Base-by-base conservation (phyloP, 2,888 invertebrate genomes). In the Sepioteuthis lessoniana region DNA sequence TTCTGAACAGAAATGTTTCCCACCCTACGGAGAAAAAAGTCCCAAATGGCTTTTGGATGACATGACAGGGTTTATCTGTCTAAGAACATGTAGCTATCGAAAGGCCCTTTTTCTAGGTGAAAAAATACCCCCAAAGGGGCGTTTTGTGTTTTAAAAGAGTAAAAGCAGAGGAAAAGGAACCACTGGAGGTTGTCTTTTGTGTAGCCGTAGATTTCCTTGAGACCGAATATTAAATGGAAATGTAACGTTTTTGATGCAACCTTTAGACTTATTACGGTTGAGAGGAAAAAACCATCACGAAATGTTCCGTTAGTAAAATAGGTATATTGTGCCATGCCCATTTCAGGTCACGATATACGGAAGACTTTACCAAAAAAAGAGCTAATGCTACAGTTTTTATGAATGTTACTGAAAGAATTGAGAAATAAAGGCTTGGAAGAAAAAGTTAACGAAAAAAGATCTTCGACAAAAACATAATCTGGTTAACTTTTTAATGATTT, bases 291-390 rank as follows among this genome's bases (percentile, higher is more conserved):
- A 8, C 13, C 76, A 76, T 76, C 76, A 76, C 76, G 76, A 76
- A n/a, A 76, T 76, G n/a, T 76, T 76, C 76, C n/a, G n/a, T 76
- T 76, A 76, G 76, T 76, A n/a, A 35, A 76, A 76, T 76, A n/a
- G 76, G 76, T 76, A 76, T 76, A 76, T 76, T 76, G 76, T 35
- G 76, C 19, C 76, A 76, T 76, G n/a, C 76, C n/a, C 13, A 16
- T 76, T 76, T n/a, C 76, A 76, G 76, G 76, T 76, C 76, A 76
- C 76, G 76, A 76, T 76, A 76, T 19, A 76, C 76, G 76, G 76
- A 76, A 76, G 76, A 76, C n/a, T n/a, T 76, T 35, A 76, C 76
- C 55, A 55, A 76, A 76, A 76, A 16, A 76, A n/a, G 31, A 35
- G 16, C 76, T 13, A 76, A 10, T 76, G 76, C n/a, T n/a, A 76